These are phyloP conservation scores for Pharmacophagus antenor DNA, from an alignment of 2,888 invertebrate genomes.

Conservation along the genomic window DNA sequence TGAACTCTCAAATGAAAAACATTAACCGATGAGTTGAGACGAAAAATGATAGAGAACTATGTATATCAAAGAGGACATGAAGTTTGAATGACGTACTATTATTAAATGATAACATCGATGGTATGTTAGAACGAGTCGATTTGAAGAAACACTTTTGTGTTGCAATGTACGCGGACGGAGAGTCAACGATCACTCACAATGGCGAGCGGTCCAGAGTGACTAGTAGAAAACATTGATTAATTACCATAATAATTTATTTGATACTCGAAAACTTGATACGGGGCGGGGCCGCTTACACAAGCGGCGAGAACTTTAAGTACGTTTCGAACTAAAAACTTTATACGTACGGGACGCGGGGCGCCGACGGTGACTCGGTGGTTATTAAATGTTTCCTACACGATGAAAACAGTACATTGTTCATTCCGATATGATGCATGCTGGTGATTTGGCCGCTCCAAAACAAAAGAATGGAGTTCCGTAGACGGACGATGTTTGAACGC, in stretches of 20 bases:
- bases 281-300: conserved; percentile 70
- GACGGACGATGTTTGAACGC: conserved; percentile 67
- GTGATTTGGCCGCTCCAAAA: conserved; percentile 76
- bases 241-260: conserved; percentile 82
- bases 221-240: conserved; percentile 81
- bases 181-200: conserved; percentile 78
- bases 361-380: conserved; percentile 50
- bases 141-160: conserved; percentile 68
- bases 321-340: conserved; percentile 61
- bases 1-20: background rate
- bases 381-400: conserved; percentile 61
- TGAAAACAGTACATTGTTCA: conserved; percentile 75
- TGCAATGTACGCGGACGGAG: conserved; percentile 59
- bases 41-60: conserved; percentile 9
- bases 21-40: no score
- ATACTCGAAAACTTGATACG: conserved; percentile 78
- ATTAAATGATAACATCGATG: conserved; percentile 43
- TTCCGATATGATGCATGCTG: conserved; percentile 72
- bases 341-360: conserved; percentile 43
- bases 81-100: conserved; percentile 34
- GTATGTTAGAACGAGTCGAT: conserved; percentile 50
- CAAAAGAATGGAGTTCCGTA: conserved; percentile 73
- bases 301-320: conserved; percentile 59
- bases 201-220: conserved; percentile 68
- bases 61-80: conserved; percentile 4